A percentile compares a stretch with the other conserved stretches of the same genome.
Evolutionary conservation across 1,140 invertebrate species (phyloP).

Genomic region (Lasaia peninsularis): DNA sequence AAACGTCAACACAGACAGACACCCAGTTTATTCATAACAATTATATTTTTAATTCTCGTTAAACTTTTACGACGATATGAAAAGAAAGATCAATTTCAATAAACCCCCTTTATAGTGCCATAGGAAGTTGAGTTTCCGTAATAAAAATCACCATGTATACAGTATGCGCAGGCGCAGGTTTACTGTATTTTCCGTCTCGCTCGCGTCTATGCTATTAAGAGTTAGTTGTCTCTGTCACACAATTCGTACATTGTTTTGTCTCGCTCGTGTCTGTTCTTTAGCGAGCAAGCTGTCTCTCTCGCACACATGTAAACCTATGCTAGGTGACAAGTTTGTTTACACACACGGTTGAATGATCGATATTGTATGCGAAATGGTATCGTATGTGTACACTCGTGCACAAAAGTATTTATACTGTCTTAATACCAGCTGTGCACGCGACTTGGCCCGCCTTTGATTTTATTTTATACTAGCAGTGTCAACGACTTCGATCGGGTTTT

Average conservation of each 20-base stretch:
- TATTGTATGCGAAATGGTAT: conserved; percentile 28
- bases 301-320: conserved; percentile 22
- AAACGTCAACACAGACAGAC: neutral
- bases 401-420: neutral
- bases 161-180: conserved; percentile 37
- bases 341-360: conserved; percentile 34
- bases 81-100: conserved; percentile 22
- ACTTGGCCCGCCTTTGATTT: no score
- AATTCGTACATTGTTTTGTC: neutral
- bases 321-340: conserved; percentile 42
- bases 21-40: neutral
- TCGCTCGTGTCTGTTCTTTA: conserved; percentile 17
- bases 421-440: no score
- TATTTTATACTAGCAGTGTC: no score
- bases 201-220: neutral
- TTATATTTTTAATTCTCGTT: conserved; percentile 8
- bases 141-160: conserved; percentile 38
- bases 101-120: conserved; percentile 19
- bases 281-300: neutral
- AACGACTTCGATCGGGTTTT: no score
- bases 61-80: conserved; percentile 20
- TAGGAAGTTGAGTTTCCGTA: conserved; percentile 42
- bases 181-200: conserved; percentile 28
- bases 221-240: neutral
- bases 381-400: neutral